phyloP scores from a whole-genome alignment of 2,888 invertebrate genomes.

The Deilephila porcellus region DNA sequence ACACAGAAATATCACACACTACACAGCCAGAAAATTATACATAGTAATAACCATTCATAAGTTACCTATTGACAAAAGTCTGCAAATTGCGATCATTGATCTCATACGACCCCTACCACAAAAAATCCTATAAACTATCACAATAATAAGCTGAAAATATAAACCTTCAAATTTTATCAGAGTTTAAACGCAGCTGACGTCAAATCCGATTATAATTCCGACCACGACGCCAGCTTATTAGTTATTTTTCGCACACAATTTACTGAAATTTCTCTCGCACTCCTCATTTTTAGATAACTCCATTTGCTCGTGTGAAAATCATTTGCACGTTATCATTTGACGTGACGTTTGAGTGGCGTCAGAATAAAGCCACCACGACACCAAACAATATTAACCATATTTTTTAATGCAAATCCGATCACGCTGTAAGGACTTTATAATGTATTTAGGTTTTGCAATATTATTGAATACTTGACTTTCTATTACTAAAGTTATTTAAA shows the following conservation, averaged over 20 bases:
- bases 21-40: no score
- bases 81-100: no score
- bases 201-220: not conserved
- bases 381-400: not conserved
- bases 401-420: not conserved
- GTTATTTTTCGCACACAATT: conserved; percentile 14
- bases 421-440: not conserved
- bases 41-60: no score
- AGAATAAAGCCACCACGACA: not conserved
- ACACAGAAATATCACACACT: no score
- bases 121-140: no score
- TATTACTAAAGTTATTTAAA: no score
- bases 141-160: no score
- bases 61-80: no score
- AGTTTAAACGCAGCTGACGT: not conserved
- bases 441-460: not conserved
- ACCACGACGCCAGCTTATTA: not conserved
- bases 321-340: conserved; percentile 23
- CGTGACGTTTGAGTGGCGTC: conserved; percentile 31
- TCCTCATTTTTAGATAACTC: conserved; percentile 9
- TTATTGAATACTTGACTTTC: no score
- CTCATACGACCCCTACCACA: no score
- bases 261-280: not conserved
- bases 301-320: conserved; percentile 21
- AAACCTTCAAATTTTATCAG: not conserved